Evolutionary conservation across 2,888 invertebrate species (phyloP), one percentile per base, ranked within the genome.

Genomic region (Papilio demoleus): DNA sequence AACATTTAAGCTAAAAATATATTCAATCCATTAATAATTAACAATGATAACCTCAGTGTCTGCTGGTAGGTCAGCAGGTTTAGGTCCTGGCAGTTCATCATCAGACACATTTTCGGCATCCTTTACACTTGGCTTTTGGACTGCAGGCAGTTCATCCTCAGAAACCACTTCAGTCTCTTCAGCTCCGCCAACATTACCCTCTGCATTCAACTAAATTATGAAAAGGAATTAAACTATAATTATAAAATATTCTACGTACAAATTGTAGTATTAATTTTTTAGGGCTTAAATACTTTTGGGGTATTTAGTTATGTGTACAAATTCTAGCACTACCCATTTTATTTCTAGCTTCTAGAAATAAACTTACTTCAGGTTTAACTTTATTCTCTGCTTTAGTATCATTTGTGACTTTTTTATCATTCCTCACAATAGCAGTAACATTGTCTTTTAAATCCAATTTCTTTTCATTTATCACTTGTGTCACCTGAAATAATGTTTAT

Each of bases 141-240:
- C 95, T 36, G 92, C 93, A 0, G 96, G 96, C 34, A 97, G 81
- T 84, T 97, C 97, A 86, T 97, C 97, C 84, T 97, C 97, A 0
- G 97, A 97, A 50, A 97, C 96, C 67, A 96, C 96, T 89, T 97
- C 97, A 0, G 97, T 96, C 82, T 97, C 97, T 61, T 96, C 95
- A 75, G 96, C 96, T 45, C 86, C 93, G 56, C 91, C 88, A 72
- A 85, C 6, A 4, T 65, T 68, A 12, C 50, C 82, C 93, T 93
- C 72, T 82, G 59, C 63, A 40, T 45, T 45, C 9, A 4, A n/a
- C 50, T 53, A 27, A 6, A 27, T 53, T 53, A 22, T 2, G 2
- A 14, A 27, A 27, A 50, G 24, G n/a, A 53, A n/a, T n/a, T n/a
- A n/a, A n/a, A n/a, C n/a, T n/a, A n/a, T n/a, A n/a, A n/a, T n/a